phyloP scores from a whole-genome alignment of 2,797 vertebrate genomes.

The Salarias fasciatus region DNA sequence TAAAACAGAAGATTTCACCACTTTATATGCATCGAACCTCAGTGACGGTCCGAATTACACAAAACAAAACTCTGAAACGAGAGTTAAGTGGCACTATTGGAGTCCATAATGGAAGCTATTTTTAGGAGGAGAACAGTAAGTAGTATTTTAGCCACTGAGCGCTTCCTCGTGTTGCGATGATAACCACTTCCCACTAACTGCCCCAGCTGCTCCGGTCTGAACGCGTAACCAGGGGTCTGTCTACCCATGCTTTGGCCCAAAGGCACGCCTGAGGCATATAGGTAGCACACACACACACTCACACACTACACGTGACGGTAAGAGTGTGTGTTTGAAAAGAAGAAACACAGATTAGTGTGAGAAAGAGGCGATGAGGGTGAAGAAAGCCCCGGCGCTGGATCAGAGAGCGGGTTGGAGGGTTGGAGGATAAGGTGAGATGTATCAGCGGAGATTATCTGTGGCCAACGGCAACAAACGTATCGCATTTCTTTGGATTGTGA shows the following conservation, averaged over 20 bases:
- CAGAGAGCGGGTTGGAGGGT: slow-evolving; percentile 13
- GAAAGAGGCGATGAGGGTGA: slow-evolving; percentile 50
- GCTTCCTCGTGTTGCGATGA: slow-evolving; percentile 13
- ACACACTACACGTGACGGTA: slow-evolving; percentile 9
- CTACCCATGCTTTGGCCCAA: slow-evolving; percentile 25
- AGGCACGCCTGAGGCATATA: slow-evolving; percentile 35
- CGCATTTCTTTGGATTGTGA: slow-evolving; percentile 14
- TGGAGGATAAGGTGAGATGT: slow-evolving; percentile 16
- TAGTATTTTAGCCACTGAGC: slow-evolving; percentile 3
- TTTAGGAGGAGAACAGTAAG: slow-evolving; percentile 2
- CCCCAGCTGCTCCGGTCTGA: slow-evolving; percentile 30
- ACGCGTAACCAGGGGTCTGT: slow-evolving; percentile 21
- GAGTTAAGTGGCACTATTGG: background rate
- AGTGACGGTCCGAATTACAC: background rate
- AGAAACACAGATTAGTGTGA: slow-evolving; percentile 29
- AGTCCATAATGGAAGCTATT: background rate
- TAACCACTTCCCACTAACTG: slow-evolving; percentile 19
- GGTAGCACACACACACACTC: background rate
- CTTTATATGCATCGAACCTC: too few species aligned
- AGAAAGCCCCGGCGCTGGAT: slow-evolving; percentile 33
- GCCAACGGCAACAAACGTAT: slow-evolving; percentile 13
- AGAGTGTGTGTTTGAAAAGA: background rate
- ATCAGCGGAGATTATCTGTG: slow-evolving; percentile 30
- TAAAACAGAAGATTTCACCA: too few species aligned
- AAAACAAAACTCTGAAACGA: background rate